Conservation (phyloP, 2,113 vertebrate genomes). For the Pseudorasbora parva region DNA sequence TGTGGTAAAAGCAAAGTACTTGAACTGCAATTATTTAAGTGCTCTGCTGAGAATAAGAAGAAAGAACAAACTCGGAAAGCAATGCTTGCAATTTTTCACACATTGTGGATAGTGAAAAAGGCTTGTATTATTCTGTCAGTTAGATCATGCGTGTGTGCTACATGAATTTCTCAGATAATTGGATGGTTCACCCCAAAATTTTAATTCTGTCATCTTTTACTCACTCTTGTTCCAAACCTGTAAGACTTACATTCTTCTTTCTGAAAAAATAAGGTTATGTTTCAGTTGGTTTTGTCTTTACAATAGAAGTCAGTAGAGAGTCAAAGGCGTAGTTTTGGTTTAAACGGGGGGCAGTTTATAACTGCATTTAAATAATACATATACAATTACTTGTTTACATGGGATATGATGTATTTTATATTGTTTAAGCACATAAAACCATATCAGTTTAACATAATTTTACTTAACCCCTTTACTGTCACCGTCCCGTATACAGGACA, state of each 20-base stretch:
- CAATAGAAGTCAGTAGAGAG: background rate
- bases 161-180: background rate
- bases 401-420: too few species aligned
- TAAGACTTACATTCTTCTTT: background rate
- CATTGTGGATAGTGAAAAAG: conserved; percentile 18
- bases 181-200: background rate
- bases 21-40: conserved; percentile 26
- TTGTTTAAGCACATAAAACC: too few species aligned
- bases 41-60: conserved; percentile 3
- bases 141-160: background rate
- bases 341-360: too few species aligned
- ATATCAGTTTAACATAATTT: too few species aligned
- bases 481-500: too few species aligned
- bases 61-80: background rate
- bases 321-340: too few species aligned
- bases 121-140: conserved; percentile 28
- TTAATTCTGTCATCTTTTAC: background rate
- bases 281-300: background rate
- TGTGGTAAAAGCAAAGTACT: background rate
- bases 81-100: conserved; percentile 11
- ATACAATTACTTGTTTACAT: too few species aligned
- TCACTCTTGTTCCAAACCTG: background rate
- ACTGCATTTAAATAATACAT: too few species aligned
- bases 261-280: background rate
- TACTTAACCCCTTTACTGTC: too few species aligned